A percentile compares a stretch with the other conserved stretches of the same genome.
These are phyloP conservation scores for Andrena dorsata DNA, from an alignment of 2,888 invertebrate species.

Conservation along the genomic window DNA sequence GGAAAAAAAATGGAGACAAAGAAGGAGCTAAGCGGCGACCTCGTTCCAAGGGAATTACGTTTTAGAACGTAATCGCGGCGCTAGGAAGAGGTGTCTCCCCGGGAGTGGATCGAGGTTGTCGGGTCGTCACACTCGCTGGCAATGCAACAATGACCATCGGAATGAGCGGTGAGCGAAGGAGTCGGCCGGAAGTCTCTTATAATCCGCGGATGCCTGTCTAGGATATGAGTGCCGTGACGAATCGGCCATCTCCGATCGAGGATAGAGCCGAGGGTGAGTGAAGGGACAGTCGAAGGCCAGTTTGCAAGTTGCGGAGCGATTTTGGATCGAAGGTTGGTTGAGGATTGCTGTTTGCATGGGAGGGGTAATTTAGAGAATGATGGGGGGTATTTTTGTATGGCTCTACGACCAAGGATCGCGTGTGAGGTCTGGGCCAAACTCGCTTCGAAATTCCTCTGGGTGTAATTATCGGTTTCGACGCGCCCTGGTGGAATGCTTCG, in stretches of 20 bases:
- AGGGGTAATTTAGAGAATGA: slow-evolving; percentile 23
- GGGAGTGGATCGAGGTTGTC: slow-evolving; percentile 79
- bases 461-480: slow-evolving; percentile 51
- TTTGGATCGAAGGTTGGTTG: no score
- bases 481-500: slow-evolving; percentile 31
- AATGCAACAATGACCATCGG: slow-evolving; percentile 80
- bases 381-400: slow-evolving; percentile 31
- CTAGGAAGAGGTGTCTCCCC: slow-evolving; percentile 45
- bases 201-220: slow-evolving; percentile 73
- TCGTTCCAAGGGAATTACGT: slow-evolving; percentile 66
- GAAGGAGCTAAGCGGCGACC: slow-evolving; percentile 28
- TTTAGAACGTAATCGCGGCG: slow-evolving; percentile 64
- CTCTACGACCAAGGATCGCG: slow-evolving; percentile 33
- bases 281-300: no score
- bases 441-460: slow-evolving; percentile 51
- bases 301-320: no score
- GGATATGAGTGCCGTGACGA: slow-evolving; percentile 22
- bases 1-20: slow-evolving; percentile 5
- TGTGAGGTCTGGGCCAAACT: slow-evolving; percentile 34
- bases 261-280: background rate
- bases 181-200: slow-evolving; percentile 76
- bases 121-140: slow-evolving; percentile 81
- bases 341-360: background rate
- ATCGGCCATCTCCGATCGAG: background rate
- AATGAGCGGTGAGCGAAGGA: slow-evolving; percentile 71